phyloP scores from a whole-genome alignment of 2,888 invertebrate species.

The Caenorhabditis doughertyi region DNA sequence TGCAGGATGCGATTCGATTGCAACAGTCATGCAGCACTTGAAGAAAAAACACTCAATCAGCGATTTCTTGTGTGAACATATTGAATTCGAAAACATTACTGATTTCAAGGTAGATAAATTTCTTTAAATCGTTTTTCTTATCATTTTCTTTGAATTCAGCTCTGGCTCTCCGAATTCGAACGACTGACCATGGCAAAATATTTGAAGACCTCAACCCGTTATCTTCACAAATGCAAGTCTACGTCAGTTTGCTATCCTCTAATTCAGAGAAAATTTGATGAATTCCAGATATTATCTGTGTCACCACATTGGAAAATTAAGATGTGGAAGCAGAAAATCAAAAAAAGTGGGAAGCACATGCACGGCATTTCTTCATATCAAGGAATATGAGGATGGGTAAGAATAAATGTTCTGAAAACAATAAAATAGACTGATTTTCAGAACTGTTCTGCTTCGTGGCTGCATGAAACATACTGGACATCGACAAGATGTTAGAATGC shows the following conservation, averaged over 20 bases:
- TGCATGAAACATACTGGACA: slow-evolving; percentile 71
- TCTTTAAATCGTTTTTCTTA: too few species aligned
- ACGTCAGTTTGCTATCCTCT: too few species aligned
- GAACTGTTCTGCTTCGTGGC: slow-evolving; percentile 65
- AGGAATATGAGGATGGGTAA: slow-evolving; percentile 68
- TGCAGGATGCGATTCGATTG: slow-evolving; percentile 54
- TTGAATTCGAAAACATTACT: slow-evolving; percentile 46
- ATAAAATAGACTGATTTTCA: slow-evolving; percentile 22
- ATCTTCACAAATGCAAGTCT: too few species aligned
- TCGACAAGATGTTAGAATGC: slow-evolving; percentile 52
- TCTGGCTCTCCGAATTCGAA: slow-evolving; percentile 61
- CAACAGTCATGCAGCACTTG: slow-evolving; percentile 59
- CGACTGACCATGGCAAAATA: slow-evolving; percentile 54
- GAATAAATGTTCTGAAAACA: background rate
- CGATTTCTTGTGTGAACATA: slow-evolving; percentile 55
- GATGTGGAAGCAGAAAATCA: slow-evolving; percentile 56
- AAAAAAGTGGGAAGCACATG: slow-evolving; percentile 71
- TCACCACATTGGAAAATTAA: slow-evolving; percentile 65
- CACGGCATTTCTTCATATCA: slow-evolving; percentile 71
- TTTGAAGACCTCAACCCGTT: slow-evolving; percentile 55
- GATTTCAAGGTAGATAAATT: slow-evolving; percentile 55
- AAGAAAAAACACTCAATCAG: slow-evolving; percentile 30
- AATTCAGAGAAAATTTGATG: too few species aligned
- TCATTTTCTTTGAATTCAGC: too few species aligned
- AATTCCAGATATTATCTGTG: slow-evolving; percentile 57